phyloP scores from a whole-genome alignment of 2,888 invertebrate species.

The Drosophila kambysellisi region DNA sequence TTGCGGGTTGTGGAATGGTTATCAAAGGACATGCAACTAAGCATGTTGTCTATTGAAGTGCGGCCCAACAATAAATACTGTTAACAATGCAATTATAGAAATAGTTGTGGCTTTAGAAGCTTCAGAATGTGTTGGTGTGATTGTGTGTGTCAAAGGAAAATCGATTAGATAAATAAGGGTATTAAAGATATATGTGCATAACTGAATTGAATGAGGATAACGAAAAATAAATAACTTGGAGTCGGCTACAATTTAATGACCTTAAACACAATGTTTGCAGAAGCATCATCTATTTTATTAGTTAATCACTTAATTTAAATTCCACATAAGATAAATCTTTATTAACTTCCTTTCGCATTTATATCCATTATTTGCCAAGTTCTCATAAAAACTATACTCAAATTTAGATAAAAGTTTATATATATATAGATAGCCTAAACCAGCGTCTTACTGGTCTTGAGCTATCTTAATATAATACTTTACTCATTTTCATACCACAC shows the following conservation, averaged over 20 bases:
- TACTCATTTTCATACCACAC: neutral
- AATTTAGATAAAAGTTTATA: too few relatives aligned
- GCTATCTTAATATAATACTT: neutral
- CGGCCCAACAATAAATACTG: constrained; percentile 37
- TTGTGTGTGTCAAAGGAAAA: constrained; percentile 27
- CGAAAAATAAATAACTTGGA: neutral
- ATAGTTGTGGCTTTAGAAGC: constrained; percentile 19
- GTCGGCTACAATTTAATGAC: neutral
- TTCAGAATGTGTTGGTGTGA: neutral
- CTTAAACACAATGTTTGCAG: neutral
- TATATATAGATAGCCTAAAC: neutral
- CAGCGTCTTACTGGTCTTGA: neutral
- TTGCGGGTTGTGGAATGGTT: neutral
- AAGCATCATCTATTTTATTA: neutral
- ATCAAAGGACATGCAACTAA: constrained; percentile 22
- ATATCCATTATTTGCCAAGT: neutral
- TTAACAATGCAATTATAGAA: constrained; percentile 51
- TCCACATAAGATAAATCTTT: neutral
- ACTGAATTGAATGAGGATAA: neutral
- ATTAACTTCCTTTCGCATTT: neutral
- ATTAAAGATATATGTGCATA: neutral
- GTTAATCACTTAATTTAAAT: neutral
- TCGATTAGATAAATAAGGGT: constrained; percentile 27
- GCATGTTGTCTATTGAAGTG: constrained; percentile 38
- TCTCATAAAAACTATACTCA: neutral